Conservation (phyloP, 1,140 invertebrate species). For the Hirudo medicinalis region DNA sequence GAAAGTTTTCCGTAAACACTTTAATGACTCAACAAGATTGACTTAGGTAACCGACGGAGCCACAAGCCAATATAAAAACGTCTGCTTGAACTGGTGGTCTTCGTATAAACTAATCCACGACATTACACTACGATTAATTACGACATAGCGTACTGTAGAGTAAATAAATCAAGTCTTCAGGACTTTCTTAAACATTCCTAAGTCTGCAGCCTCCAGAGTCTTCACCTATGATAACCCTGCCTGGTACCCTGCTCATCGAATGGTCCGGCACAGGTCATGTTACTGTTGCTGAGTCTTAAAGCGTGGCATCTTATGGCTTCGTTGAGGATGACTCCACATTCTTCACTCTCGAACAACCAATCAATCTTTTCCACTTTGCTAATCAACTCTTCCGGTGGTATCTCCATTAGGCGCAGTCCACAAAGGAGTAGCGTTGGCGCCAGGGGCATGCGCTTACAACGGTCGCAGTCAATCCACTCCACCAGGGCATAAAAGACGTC, state of each 20-base stretch:
- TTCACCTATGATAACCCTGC: background rate
- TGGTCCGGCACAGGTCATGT: slow-evolving; percentile 53
- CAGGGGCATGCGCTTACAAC: background rate
- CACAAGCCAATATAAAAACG: no score
- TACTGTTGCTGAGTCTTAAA: slow-evolving; percentile 55
- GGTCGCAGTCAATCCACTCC: slow-evolving; percentile 15
- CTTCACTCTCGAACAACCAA: slow-evolving; percentile 12
- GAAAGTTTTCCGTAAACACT: no score
- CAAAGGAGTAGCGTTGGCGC: slow-evolving; percentile 1
- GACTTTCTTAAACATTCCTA: no score
- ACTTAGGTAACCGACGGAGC: no score
- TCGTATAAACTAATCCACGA: no score
- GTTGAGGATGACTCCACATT: slow-evolving; percentile 9
- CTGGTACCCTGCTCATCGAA: slow-evolving; percentile 1
- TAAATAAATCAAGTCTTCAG: no score
- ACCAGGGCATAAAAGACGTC: slow-evolving; percentile 15
- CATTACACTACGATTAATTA: no score
- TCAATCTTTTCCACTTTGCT: slow-evolving; percentile 14
- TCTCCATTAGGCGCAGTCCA: slow-evolving; percentile 10
- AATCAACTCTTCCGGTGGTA: slow-evolving; percentile 7
- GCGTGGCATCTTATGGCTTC: slow-evolving; percentile 22
- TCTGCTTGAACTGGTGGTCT: no score
- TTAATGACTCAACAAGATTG: no score
- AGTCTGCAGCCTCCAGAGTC: no score
- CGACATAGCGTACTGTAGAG: no score